Conservation (phyloP, 2,888 invertebrate species). For the Drosophila yooni region DNA sequence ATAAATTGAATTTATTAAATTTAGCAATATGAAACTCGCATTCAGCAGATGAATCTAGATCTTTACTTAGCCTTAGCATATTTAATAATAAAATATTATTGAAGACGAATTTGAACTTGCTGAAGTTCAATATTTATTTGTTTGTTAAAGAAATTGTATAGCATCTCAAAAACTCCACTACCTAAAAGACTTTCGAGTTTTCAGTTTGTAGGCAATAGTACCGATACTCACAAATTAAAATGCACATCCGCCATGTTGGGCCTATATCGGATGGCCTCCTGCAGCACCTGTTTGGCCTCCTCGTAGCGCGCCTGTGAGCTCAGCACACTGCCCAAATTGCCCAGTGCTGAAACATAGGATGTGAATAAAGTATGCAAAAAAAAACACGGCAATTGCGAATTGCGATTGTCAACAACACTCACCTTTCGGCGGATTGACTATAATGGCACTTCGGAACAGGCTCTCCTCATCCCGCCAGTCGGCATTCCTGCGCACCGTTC, state of each 20-base stretch:
- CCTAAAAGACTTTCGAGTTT: too few relatives aligned
- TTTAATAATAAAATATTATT: too few relatives aligned
- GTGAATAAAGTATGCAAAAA: background rate
- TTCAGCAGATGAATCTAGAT: background rate
- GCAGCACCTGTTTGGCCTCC: slow-evolving; percentile 96
- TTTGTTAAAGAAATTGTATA: too few relatives aligned
- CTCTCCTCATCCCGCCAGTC: slow-evolving; percentile 98
- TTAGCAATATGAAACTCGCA: background rate
- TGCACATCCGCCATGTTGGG: slow-evolving; percentile 99
- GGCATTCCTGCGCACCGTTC: slow-evolving; percentile 92
- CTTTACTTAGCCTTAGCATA: too few relatives aligned
- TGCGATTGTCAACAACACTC: slow-evolving; percentile 39
- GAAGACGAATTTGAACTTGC: too few relatives aligned
- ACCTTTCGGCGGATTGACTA: slow-evolving; percentile 99
- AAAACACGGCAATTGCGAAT: background rate
- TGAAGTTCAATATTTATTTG: too few relatives aligned
- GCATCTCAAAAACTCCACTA: too few relatives aligned
- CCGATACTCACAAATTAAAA: slow-evolving; percentile 97
- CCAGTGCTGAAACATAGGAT: slow-evolving; percentile 90
- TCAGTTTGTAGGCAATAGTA: slow-evolving; percentile 83
- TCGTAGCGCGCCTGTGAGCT: slow-evolving; percentile 93
- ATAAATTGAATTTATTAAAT: background rate
- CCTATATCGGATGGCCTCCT: slow-evolving; percentile 94
- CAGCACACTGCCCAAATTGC: slow-evolving; percentile 97
- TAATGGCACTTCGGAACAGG: slow-evolving; percentile 95